phyloP scores from a whole-genome alignment of 2,797 vertebrate species.

The Alfaro cultratus region DNA sequence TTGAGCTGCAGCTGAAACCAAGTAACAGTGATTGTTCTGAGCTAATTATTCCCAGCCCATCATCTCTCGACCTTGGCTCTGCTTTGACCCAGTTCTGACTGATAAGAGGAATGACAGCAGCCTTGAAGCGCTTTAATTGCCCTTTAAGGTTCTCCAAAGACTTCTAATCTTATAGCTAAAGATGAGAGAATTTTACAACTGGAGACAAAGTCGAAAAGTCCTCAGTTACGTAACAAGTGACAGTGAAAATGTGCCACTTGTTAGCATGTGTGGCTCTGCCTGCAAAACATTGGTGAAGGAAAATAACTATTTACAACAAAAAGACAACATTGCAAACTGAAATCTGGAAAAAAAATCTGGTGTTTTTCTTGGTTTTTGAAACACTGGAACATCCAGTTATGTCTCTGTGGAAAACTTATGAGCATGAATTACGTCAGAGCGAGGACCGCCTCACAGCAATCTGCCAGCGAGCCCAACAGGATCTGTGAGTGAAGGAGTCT shows the following conservation, averaged over 20 bases:
- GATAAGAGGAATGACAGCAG: slow-evolving; percentile 53
- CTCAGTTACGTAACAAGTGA: neutral
- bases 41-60: neutral
- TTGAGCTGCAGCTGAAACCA: neutral
- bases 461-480: neutral
- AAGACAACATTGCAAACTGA: neutral
- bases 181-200: neutral
- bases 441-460: slow-evolving; percentile 7
- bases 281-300: neutral
- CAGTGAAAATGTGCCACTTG: slow-evolving; percentile 11
- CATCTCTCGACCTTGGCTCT: slow-evolving; percentile 28
- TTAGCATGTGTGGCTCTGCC: neutral
- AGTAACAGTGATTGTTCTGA: neutral
- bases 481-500: neutral
- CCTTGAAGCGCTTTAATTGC: slow-evolving; percentile 41
- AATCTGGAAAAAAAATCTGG: neutral
- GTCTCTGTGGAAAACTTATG: neutral
- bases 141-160: neutral
- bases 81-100: slow-evolving; percentile 23
- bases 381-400: neutral
- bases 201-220: slow-evolving; percentile 30
- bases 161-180: neutral
- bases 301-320: neutral
- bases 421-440: neutral
- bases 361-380: neutral